phyloP scores from a whole-genome alignment of 2,797 vertebrate genomes.

The Poeciliopsis presidionis region DNA sequence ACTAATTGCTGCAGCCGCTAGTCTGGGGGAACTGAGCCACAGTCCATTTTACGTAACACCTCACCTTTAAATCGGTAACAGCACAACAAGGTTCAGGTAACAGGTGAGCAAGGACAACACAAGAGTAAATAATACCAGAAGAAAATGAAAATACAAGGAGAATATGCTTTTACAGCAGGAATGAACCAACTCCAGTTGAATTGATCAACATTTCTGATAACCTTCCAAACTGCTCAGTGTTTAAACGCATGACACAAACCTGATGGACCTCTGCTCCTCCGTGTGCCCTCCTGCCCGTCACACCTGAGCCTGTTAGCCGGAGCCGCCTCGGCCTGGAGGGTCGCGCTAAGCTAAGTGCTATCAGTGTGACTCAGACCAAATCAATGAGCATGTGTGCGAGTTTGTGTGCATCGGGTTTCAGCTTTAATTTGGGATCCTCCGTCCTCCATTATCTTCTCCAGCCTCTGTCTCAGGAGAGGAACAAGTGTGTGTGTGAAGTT shows the following conservation, averaged over 20 bases:
- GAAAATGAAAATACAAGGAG: background rate
- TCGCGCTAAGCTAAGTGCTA: conserved; percentile 14
- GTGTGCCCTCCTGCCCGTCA: background rate
- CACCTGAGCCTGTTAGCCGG: conserved; percentile 2
- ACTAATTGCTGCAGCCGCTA: no score
- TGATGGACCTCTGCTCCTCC: background rate
- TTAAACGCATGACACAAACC: background rate
- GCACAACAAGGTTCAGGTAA: background rate
- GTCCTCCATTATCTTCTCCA: conserved; percentile 40
- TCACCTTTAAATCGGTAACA: background rate
- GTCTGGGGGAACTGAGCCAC: no score
- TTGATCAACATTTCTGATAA: background rate
- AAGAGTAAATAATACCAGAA: background rate
- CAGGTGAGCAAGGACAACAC: background rate
- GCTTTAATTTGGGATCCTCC: conserved; percentile 22
- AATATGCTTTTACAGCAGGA: background rate
- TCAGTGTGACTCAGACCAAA: conserved; percentile 24
- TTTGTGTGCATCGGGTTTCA: conserved; percentile 14
- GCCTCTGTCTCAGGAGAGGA: conserved; percentile 27
- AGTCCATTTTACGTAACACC: no score
- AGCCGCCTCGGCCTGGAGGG: background rate
- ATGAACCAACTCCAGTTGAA: background rate
- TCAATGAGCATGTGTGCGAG: conserved; percentile 19
- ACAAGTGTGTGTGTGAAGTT: background rate
- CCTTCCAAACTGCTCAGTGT: background rate